Percentiles rank a stretch among this genome's conserved stretches.
phyloP scores from a whole-genome alignment of 2,113 vertebrate genomes.

The Lepisosteus oculatus region DNA sequence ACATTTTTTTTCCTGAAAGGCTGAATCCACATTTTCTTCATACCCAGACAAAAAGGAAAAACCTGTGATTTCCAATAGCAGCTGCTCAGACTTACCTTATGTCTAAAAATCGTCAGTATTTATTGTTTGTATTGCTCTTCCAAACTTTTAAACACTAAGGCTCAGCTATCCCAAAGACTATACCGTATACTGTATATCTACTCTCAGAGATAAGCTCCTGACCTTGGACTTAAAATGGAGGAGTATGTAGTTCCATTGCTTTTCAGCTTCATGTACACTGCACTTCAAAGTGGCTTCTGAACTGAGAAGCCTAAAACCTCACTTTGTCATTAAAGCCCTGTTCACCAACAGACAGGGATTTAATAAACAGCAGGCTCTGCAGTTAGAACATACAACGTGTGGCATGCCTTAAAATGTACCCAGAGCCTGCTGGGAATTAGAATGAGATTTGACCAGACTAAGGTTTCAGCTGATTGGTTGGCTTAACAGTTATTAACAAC shows the following conservation, averaged over 20 bases:
- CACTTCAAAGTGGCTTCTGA: not conserved
- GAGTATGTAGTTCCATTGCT: not conserved
- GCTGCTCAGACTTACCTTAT: no score
- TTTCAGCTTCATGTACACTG: not conserved
- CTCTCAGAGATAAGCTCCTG: no score
- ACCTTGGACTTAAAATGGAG: no score
- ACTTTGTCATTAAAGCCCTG: not conserved
- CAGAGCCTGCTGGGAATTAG: conserved; percentile 41
- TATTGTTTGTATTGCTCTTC: no score
- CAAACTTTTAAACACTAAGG: no score
- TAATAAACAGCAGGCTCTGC: conserved; percentile 62
- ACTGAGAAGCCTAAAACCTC: not conserved
- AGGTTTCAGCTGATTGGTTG: conserved; percentile 45
- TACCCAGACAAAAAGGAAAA: no score
- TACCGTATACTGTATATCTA: no score
- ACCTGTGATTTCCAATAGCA: no score
- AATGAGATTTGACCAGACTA: conserved; percentile 49
- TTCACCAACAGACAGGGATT: conserved; percentile 47
- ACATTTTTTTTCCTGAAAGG: no score
- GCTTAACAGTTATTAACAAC: conserved; percentile 70
- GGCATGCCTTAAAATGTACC: conserved; percentile 48
- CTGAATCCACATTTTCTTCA: no score
- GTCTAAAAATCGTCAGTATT: no score
- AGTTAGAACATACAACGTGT: conserved; percentile 41
- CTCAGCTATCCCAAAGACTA: no score